Base-by-base conservation (phyloP, 92 coral and sea anemone genomes). In the Desmophyllum pertusum region DNA sequence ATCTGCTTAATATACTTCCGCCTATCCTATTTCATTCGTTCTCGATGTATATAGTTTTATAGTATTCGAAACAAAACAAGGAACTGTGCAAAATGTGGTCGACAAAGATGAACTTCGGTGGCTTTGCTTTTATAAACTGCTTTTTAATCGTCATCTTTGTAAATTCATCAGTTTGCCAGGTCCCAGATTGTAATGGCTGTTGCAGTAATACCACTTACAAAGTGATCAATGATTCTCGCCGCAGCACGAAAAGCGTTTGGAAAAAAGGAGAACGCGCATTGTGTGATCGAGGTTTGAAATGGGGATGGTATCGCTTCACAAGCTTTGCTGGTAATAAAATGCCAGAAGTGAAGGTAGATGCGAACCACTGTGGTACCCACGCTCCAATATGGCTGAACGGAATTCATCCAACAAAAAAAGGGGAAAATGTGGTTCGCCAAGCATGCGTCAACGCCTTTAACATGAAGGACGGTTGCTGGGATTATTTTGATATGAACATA, bases 251-350 rank as follows among this genome's bases (percentile, higher is more conserved):
- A 3, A 66, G 66, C 62, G 14, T 51, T 35, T 80, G 76, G 84
- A 17, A 80, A 17, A 37, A 19, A 6, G 84, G 84, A 31, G 75
- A 80, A 50, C 21, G 5, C 19, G 46, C 68, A 4, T 11, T 80
- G 38, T 71, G 86, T 45, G 86, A 83, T 62, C 19, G 59, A 1
- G 5, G 11, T n/a, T 21, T 83, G 8, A 17, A 8, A 48, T 29
- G 6, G 37, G 79, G 86, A 17, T 83, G 86, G 86, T 83, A 83
- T 72, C 86, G 86, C 57, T 83, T 83, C 29, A 72, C 50, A 10
- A 71, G 80, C 77, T 83, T 73, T 15, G 46, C 15, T 14, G 78
- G 86, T 3, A n/a, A 53, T 2, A 61, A 72, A 83, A 83, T 83
- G 79, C 86, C 80, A 18, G 66, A 46, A 30, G 25, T 1, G 0